A percentile compares a stretch with the other conserved stretches of the same genome.
phyloP scores from a whole-genome alignment of 2,797 vertebrate species.

The Sebastes reedi region DNA sequence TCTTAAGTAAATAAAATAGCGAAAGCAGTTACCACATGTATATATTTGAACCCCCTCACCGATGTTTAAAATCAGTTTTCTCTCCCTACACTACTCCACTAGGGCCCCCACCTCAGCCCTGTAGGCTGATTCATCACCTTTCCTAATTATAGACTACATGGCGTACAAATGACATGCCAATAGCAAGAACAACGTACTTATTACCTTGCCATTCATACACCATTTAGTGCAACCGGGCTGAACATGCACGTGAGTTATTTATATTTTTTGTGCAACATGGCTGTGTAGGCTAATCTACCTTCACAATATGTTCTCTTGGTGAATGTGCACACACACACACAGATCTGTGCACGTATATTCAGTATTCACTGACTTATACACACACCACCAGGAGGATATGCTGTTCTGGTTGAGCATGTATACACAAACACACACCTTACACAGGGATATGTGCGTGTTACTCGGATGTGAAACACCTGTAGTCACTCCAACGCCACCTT shows the following conservation, averaged over 20 bases:
- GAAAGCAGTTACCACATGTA: background rate
- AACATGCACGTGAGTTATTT: background rate
- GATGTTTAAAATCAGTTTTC: background rate
- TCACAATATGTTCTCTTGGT: background rate
- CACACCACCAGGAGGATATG: background rate
- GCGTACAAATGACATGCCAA: too few relatives aligned
- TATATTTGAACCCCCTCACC: background rate
- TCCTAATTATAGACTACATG: background rate
- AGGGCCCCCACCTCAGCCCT: background rate
- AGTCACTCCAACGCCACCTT: conserved; percentile 62
- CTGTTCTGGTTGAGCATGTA: conserved; percentile 5
- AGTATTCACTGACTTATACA: background rate
- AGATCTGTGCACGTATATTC: background rate
- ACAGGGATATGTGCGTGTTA: conserved; percentile 27
- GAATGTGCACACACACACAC: background rate
- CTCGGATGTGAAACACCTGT: conserved; percentile 68
- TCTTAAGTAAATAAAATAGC: background rate
- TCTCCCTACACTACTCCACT: background rate
- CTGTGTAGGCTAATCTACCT: background rate
- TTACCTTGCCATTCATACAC: too few relatives aligned
- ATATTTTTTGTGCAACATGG: background rate
- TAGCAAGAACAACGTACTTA: too few relatives aligned
- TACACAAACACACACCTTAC: conserved; percentile 18
- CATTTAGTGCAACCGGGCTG: too few relatives aligned
- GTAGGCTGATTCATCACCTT: background rate